Conservation (phyloP, 2,888 invertebrate species). For the Catotricha subobsoleta region DNA sequence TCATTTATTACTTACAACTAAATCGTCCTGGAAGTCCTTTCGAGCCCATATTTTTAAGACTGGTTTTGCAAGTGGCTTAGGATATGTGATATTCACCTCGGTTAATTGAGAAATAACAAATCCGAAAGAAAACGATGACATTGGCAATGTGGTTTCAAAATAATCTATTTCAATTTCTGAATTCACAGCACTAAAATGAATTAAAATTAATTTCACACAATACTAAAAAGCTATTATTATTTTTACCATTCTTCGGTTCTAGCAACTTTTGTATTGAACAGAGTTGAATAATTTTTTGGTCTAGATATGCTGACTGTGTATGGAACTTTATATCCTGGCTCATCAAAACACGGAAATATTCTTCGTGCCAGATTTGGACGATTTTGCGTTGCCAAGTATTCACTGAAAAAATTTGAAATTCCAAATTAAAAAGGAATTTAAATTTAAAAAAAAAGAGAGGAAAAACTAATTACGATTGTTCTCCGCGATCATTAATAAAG, state of each 20-base stretch:
- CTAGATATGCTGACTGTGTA: conserved; percentile 45
- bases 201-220: not conserved
- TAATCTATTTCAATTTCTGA: conserved; percentile 45
- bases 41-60: conserved; percentile 31
- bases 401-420: not conserved
- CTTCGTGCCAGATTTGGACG: conserved; percentile 55
- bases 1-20: conserved; percentile 13
- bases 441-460: not conserved
- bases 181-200: conserved; percentile 31
- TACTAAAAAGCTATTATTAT: not conserved
- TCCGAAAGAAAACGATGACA: conserved; percentile 60
- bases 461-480: conserved; percentile 16
- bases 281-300: conserved; percentile 35
- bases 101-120: conserved; percentile 50
- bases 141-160: conserved; percentile 51
- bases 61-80: conserved; percentile 17
- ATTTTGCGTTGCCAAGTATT: conserved; percentile 47
- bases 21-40: conserved; percentile 29
- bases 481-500: conserved; percentile 33
- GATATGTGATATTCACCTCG: conserved; percentile 14
- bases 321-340: conserved; percentile 55
- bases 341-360: conserved; percentile 68
- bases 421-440: not conserved
- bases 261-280: conserved; percentile 45
- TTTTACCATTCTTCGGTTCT: conserved; percentile 43